These are phyloP conservation scores for Trinorchestia longiramus DNA, from an alignment of 1,140 invertebrate species.

Conservation along the genomic window DNA sequence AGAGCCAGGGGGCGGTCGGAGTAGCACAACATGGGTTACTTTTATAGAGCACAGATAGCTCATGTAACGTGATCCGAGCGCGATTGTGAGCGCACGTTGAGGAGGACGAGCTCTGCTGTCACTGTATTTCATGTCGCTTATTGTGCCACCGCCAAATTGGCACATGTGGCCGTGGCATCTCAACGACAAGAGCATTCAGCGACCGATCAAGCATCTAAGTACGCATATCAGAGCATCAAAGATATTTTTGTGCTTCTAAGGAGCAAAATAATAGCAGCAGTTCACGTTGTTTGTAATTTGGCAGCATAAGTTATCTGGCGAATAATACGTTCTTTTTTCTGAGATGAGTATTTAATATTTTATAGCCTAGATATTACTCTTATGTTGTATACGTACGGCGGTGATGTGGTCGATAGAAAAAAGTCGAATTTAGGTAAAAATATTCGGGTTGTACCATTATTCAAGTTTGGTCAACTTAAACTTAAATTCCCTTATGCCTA, in stretches of 20 bases:
- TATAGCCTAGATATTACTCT: too few species aligned
- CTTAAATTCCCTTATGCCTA: too few species aligned
- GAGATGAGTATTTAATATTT: not conserved
- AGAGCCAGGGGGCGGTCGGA: not conserved
- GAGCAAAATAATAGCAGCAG: not conserved
- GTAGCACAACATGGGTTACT: slow-evolving; percentile 14
- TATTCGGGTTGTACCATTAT: too few species aligned
- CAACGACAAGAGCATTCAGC: not conserved
- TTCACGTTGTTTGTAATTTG: not conserved
- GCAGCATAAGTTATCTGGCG: not conserved
- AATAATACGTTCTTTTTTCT: not conserved
- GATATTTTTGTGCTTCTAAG: not conserved
- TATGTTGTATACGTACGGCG: too few species aligned
- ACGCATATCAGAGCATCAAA: not conserved
- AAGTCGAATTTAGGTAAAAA: too few species aligned
- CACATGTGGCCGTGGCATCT: slow-evolving; percentile 25
- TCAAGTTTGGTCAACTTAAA: too few species aligned
- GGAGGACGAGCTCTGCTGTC: not conserved
- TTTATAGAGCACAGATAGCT: slow-evolving; percentile 17
- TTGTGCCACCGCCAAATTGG: slow-evolving; percentile 26
- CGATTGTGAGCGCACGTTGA: not conserved
- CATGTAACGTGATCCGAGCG: not conserved
- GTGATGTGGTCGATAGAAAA: too few species aligned
- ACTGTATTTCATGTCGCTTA: not conserved
- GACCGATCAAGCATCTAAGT: not conserved